A percentile compares a stretch with the other conserved stretches of the same genome.
Evolutionary conservation across 1,140 invertebrate species (phyloP).

Genomic region (Himalopsyche phryganea): DNA sequence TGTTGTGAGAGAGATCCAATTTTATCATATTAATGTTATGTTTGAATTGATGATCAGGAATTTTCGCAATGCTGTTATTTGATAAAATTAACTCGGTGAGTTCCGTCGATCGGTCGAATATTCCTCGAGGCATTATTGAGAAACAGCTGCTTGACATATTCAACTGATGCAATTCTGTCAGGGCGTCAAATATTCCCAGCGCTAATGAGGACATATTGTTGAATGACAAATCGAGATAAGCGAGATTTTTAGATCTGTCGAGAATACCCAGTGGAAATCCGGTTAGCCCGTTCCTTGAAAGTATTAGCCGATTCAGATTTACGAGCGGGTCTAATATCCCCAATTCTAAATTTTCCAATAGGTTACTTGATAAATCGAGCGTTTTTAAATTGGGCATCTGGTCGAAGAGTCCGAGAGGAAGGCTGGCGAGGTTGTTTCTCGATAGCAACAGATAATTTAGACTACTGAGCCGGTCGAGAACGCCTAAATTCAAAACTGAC

Average conservation of each 20-base stretch:
- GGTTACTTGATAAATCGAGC: conserved; percentile 26
- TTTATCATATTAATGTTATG: conserved; percentile 2
- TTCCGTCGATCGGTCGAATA: conserved; percentile 19
- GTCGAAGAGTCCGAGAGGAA: conserved; percentile 20
- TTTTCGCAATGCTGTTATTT: conserved; percentile 14
- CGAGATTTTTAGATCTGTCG: conserved; percentile 11
- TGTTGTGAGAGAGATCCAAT: conserved; percentile 27
- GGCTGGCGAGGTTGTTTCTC: conserved; percentile 1
- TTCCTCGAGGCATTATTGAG: conserved; percentile 21
- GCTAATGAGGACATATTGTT: conserved; percentile 20
- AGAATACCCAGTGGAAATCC: conserved; percentile 23
- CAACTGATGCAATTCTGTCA: conserved; percentile 4
- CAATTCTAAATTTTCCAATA: conserved; percentile 6
- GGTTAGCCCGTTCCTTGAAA: conserved; percentile 12
- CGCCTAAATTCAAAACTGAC: conserved; percentile 5
- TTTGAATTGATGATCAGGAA: conserved; percentile 22
- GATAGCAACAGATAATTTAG: conserved; percentile 19
- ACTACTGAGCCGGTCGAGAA: conserved; percentile 13
- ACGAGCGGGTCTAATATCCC: conserved; percentile 18
- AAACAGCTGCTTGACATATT: conserved; percentile 16
- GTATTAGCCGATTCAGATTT: neutral
- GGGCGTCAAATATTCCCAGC: conserved; percentile 27
- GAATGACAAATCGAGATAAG: conserved; percentile 13
- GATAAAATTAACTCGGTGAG: conserved; percentile 10
- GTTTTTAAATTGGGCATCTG: conserved; percentile 12